Percentiles rank a stretch among this genome's conserved stretches.
Evolutionary conservation across 2,888 invertebrate species (phyloP).

Genomic region (Drosophila prolongata): DNA sequence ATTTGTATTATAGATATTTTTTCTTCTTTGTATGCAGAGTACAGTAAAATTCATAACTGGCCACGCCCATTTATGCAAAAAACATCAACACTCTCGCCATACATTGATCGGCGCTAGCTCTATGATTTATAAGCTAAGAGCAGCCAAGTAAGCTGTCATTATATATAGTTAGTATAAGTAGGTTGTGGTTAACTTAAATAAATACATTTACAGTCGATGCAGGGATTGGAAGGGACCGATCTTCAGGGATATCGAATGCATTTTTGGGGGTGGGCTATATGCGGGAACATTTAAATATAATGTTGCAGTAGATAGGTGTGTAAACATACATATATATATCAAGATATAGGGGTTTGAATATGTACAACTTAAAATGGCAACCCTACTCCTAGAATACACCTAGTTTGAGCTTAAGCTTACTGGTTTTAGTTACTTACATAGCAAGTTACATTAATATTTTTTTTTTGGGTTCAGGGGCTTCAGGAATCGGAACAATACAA

Average conservation of each 20-base stretch:
- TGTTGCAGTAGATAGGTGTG: slow-evolving; percentile 5
- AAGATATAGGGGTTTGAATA: slow-evolving; percentile 35
- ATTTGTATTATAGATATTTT: slow-evolving; percentile 23
- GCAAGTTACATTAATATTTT: slow-evolving; percentile 7
- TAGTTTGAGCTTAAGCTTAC: slow-evolving; percentile 16
- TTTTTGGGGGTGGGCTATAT: slow-evolving; percentile 7
- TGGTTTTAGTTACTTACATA: slow-evolving; percentile 13
- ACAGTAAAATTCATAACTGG: slow-evolving; percentile 39
- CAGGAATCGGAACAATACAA: slow-evolving; percentile 16
- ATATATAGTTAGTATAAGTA: slow-evolving; percentile 23
- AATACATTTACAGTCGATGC: slow-evolving; percentile 52
- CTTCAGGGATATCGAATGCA: neutral
- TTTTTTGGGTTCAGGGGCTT: slow-evolving; percentile 3
- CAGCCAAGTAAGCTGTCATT: slow-evolving; percentile 22
- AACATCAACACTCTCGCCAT: slow-evolving; percentile 31
- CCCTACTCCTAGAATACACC: slow-evolving; percentile 21
- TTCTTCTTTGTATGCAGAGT: slow-evolving; percentile 21
- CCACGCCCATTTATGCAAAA: slow-evolving; percentile 43
- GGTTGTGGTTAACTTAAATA: slow-evolving; percentile 22
- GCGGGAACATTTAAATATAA: slow-evolving; percentile 10
- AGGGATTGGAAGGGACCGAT: slow-evolving; percentile 8
- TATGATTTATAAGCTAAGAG: slow-evolving; percentile 36
- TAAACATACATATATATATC: slow-evolving; percentile 1
- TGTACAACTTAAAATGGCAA: slow-evolving; percentile 63
- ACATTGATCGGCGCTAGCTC: slow-evolving; percentile 26